These are phyloP conservation scores for Crotalus viridis DNA, from an alignment of 2,113 vertebrate genomes.

Conservation along the genomic window DNA sequence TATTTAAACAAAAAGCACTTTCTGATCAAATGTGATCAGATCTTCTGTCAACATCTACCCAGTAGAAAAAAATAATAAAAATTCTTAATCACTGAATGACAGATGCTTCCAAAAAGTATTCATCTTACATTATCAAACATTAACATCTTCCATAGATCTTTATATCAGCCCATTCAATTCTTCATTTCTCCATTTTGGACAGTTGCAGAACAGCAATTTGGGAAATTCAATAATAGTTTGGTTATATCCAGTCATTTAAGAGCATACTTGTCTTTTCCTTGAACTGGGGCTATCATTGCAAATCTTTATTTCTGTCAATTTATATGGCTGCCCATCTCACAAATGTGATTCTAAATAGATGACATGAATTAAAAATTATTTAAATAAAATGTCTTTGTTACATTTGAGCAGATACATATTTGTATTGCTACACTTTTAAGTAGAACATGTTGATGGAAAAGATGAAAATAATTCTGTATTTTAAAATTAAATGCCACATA, in stretches of 20 bases:
- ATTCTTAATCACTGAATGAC: background rate
- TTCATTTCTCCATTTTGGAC: background rate
- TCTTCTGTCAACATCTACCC: background rate
- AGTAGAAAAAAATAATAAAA: background rate
- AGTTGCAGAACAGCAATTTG: background rate
- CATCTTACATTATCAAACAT: background rate
- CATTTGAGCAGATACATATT: background rate
- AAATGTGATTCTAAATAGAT: background rate
- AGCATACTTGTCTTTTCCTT: background rate
- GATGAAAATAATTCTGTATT: background rate
- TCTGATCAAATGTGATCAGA: background rate
- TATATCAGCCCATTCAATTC: background rate
- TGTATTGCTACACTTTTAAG: background rate
- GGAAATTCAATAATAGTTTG: background rate
- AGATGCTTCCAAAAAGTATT: background rate
- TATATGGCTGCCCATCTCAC: background rate
- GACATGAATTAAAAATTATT: background rate
- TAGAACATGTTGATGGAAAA: background rate
- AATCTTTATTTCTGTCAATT: background rate
- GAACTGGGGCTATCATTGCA: background rate
- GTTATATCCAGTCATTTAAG: background rate
- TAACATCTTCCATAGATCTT: background rate
- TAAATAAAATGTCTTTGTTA: background rate
- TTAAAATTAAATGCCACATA: background rate
- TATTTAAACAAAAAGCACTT: background rate